A percentile compares a stretch with the other conserved stretches of the same genome.
These are phyloP conservation scores for Arenicola marina DNA, from an alignment of 2,888 invertebrate genomes.

Conservation along the genomic window DNA sequence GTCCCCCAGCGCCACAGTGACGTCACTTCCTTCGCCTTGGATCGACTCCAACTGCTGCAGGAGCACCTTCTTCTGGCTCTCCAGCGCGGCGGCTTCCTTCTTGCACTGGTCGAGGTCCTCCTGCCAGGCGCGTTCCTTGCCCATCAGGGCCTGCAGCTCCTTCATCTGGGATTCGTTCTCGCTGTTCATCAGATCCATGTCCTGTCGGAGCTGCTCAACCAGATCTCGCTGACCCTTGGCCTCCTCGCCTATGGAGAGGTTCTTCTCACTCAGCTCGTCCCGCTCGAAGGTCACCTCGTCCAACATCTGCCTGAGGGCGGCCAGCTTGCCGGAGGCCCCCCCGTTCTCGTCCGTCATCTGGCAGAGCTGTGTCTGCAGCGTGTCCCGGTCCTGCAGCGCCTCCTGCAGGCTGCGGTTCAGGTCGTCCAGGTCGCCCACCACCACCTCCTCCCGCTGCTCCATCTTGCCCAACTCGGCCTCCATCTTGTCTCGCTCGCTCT, in stretches of 20 bases:
- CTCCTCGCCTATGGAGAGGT: neutral
- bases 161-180: slow-evolving; percentile 13
- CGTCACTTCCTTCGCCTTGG: neutral
- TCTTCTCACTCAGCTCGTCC: slow-evolving; percentile 27
- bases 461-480: slow-evolving; percentile 16
- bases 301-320: slow-evolving; percentile 18
- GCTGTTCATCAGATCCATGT: slow-evolving; percentile 5
- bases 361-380: slow-evolving; percentile 38
- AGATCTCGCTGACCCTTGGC: neutral
- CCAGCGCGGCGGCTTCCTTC: too few species aligned
- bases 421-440: slow-evolving; percentile 23
- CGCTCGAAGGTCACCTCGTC: slow-evolving; percentile 30
- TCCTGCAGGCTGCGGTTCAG: slow-evolving; percentile 36
- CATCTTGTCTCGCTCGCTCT: slow-evolving; percentile 19
- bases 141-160: neutral
- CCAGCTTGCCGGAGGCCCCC: slow-evolving; percentile 8
- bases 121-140: too few species aligned
- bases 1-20: neutral
- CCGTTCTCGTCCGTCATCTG: slow-evolving; percentile 8
- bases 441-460: slow-evolving; percentile 7
- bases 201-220: neutral
- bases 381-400: slow-evolving; percentile 49
- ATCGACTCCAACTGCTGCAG: neutral
- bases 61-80: neutral
- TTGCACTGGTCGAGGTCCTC: too few species aligned